Conservation (phyloP, 2,113 vertebrate genomes). For the Cettia cetti region DNA sequence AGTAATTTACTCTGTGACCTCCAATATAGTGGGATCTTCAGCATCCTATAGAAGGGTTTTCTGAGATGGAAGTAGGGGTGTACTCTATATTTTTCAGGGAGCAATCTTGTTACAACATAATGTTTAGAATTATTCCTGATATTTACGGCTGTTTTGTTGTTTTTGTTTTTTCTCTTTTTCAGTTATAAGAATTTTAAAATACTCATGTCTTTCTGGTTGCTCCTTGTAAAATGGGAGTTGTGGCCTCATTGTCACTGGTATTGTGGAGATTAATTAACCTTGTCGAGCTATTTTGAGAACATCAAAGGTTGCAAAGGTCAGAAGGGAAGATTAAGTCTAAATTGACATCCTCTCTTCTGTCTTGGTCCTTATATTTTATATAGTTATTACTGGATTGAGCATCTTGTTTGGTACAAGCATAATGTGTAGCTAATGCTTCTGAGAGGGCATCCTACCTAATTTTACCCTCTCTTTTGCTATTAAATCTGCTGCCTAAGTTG, state of each 20-base stretch:
- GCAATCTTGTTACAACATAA: accelerated
- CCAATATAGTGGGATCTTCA: neutral
- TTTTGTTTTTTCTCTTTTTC: neutral
- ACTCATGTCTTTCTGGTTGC: neutral
- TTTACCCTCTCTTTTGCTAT: neutral
- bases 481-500: neutral
- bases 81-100: neutral
- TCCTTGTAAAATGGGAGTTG: neutral
- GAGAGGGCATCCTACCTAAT: neutral
- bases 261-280: neutral
- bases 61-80: neutral
- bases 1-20: neutral
- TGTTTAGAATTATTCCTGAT: neutral
- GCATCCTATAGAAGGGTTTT: neutral
- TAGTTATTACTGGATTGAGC: neutral
- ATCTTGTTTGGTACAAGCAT: neutral
- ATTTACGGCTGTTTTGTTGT: neutral
- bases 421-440: neutral
- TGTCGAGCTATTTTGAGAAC: neutral
- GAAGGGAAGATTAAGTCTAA: neutral
- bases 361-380: neutral
- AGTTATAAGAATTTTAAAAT: neutral
- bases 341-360: neutral
- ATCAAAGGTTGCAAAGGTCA: neutral
- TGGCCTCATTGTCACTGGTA: neutral